Conservation (phyloP, 2,113 vertebrate genomes). For the Nansenia antarctica region DNA sequence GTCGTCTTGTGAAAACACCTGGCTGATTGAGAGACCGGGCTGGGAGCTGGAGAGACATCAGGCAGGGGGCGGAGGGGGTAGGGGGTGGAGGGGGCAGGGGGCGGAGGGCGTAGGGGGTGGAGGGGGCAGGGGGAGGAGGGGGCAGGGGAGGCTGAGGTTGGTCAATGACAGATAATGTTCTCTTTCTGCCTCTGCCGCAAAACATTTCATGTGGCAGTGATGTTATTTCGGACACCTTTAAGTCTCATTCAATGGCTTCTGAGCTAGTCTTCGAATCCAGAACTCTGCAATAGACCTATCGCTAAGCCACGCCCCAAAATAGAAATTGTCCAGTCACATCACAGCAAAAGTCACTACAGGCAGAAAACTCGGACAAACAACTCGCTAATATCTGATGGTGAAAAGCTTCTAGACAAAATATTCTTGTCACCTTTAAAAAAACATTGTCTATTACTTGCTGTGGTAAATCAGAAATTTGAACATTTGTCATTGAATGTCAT, state of each 20-base stretch:
- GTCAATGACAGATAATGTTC: conserved; percentile 51
- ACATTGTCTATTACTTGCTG: no score
- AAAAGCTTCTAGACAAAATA: no score
- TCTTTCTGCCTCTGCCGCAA: conserved; percentile 55
- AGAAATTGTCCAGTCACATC: no score
- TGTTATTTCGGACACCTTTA: background rate
- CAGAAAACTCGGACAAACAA: no score
- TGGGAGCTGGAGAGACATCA: conserved; percentile 53
- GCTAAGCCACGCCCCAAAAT: no score
- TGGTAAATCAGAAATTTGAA: no score
- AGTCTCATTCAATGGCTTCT: background rate
- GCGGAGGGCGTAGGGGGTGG: conserved; percentile 15
- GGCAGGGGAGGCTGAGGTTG: conserved; percentile 39
- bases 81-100: conserved; percentile 28
- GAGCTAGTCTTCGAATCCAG: background rate
- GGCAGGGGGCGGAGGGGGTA: conserved; percentile 23
- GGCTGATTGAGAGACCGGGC: conserved; percentile 55
- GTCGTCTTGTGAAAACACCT: conserved; percentile 58
- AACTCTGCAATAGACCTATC: background rate
- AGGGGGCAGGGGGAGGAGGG: conserved; percentile 32
- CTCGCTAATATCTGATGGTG: no score
- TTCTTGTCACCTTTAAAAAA: no score
- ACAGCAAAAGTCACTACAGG: no score
- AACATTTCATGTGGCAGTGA: conserved; percentile 30
- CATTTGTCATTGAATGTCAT: no score